Conservation (phyloP, 2,888 invertebrate genomes). For the Lepidocyrtinus sp. region DNA sequence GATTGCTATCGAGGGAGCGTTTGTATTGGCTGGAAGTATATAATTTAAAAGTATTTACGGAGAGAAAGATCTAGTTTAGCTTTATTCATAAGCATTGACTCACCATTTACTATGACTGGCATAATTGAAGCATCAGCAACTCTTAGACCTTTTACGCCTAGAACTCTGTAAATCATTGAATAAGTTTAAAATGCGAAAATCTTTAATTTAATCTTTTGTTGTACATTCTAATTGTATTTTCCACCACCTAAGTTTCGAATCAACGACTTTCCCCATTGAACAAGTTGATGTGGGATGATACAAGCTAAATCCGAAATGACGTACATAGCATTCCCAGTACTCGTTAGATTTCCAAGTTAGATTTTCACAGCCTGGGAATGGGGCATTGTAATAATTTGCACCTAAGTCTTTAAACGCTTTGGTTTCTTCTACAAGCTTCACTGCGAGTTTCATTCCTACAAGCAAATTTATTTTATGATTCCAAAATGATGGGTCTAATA, state of each 20-base stretch:
- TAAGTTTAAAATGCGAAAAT: neutral
- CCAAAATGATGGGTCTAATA: neutral
- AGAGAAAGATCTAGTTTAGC: neutral
- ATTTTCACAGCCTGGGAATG: conserved; percentile 47
- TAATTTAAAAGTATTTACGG: neutral
- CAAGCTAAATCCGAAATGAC: conserved; percentile 75
- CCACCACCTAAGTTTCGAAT: conserved; percentile 69
- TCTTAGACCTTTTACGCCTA: conserved; percentile 31
- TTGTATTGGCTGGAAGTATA: conserved; percentile 29
- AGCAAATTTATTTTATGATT: neutral
- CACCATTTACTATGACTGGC: conserved; percentile 37
- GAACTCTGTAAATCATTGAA: conserved; percentile 36
- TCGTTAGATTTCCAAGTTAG: conserved; percentile 18
- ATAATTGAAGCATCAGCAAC: conserved; percentile 50
- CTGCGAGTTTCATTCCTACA: conserved; percentile 39
- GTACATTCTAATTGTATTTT: neutral
- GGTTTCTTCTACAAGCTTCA: conserved; percentile 53
- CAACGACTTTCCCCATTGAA: conserved; percentile 76
- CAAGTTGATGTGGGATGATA: conserved; percentile 79
- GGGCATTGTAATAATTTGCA: neutral
- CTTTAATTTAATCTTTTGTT: neutral
- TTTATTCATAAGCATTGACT: too few relatives aligned
- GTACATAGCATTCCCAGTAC: conserved; percentile 50
- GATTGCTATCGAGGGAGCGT: conserved; percentile 58
- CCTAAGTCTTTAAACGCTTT: conserved; percentile 34